Conservation (phyloP, 92 coral and sea anemone species). For the Heliopora coerulea region DNA sequence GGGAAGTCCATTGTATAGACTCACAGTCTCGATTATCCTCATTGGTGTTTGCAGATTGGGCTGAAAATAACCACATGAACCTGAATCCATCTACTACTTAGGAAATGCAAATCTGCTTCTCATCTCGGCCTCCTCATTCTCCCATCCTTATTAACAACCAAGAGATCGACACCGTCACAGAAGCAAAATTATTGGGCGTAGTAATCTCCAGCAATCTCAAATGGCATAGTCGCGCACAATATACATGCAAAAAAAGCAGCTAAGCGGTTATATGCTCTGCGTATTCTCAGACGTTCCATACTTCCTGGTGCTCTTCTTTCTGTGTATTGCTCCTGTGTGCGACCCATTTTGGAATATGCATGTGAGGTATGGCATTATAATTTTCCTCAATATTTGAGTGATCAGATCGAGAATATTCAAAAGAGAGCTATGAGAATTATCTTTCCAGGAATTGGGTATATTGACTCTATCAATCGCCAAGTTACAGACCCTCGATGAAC, state of each 20-base stretch:
- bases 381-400: slow-evolving; percentile 22
- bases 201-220: slow-evolving; percentile 28
- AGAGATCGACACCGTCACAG: slow-evolving; percentile 19
- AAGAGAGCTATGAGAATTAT: slow-evolving; percentile 34
- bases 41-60: slow-evolving; percentile 4
- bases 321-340: slow-evolving; percentile 4
- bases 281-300: slow-evolving; percentile 7
- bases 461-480: slow-evolving; percentile 10
- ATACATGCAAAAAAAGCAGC: neutral
- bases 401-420: slow-evolving; percentile 42
- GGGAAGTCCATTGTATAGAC: slow-evolving; percentile 5
- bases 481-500: slow-evolving; percentile 1
- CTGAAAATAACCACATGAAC: slow-evolving; percentile 24
- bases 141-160: slow-evolving; percentile 25
- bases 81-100: slow-evolving; percentile 5
- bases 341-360: slow-evolving; percentile 31
- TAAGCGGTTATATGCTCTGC: slow-evolving; percentile 20
- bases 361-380: slow-evolving; percentile 28
- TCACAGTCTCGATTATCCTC: neutral
- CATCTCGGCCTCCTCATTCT: slow-evolving; percentile 8
- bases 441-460: slow-evolving; percentile 20
- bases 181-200: slow-evolving; percentile 22
- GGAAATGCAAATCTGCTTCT: slow-evolving; percentile 23
- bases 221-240: neutral
- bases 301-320: neutral